Base-by-base conservation (phyloP, 2,797 vertebrate species). In the Sternotherus odoratus region DNA sequence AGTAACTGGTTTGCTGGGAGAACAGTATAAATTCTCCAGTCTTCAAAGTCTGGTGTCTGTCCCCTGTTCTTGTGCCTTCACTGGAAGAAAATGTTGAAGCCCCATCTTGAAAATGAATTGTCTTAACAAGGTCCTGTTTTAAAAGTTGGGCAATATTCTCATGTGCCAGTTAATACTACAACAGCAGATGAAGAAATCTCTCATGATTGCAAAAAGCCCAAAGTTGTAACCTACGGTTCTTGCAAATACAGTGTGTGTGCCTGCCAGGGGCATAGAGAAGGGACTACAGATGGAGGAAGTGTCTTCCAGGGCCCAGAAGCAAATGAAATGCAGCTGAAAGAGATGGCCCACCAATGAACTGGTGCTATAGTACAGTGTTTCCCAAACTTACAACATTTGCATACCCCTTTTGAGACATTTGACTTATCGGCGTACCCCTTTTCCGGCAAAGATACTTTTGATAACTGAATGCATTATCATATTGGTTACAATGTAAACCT, bases 91-190 rank as follows among this genome's bases (percentile, higher is more conserved):
- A 53, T 17, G 9, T 33, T 82, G 69, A 88, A 36, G 28, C 28
- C 57, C 33, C 63, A 90, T 95, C 95, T 87, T 90, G 89, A 89
- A 95, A 93, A 96, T 21, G 91, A 93, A 83, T 79, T 56, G 78
- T 79, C 43, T 95, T 86, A 87, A 66, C 87, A 95, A 96, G 94
- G 96, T 96, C 95, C 96, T 93, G 84, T 87, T 57, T 75, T 26
- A 39, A 85, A 60, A 82, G 94, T 88, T 66, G 83, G 84, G 46
- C 49, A 94, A 75, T 13, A 12, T 5, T 24, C 46, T 95, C 63
- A 1, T 57, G 28, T 87, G 91, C 54, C 33, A 93, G 0, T 0
- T 66, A 0, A 74, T 86, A 79, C 77, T 72, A 30, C 36, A 85
- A 12, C 43, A 88, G 79, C 2, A 33, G n/a, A 85, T 46, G 84